Base-by-base conservation (phyloP, 2,797 vertebrate species). In the Rhynchotus rufescens region DNA sequence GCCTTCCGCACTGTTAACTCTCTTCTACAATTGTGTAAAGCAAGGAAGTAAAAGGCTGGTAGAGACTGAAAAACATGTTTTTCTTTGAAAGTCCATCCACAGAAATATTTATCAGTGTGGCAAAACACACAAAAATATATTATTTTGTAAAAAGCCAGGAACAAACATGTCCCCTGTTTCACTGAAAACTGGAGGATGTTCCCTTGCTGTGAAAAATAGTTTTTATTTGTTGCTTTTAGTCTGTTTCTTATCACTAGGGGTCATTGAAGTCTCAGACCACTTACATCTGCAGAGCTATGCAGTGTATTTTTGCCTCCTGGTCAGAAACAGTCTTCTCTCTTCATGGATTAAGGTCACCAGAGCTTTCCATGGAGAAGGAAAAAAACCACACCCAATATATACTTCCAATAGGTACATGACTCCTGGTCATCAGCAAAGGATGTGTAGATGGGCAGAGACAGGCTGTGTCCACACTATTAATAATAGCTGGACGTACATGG, bases 61-160 rank as follows among this genome's bases (percentile, higher is more conserved):
- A 96, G 94, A 91, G 86, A 97, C 95, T 97, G 93, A 97, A 99
- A 99, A 99, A 99, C 99, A 99, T 99, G 98, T 99, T 99, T 99
- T 99, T 97, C 98, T 98, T 97, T 97, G 86, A 96, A 96, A 96
- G 97, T 97, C 97, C 98, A 98, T 98, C 98, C 97, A 96, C 97
- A 98, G 97, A 97, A 96, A 95, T 92, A 93, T 96, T 95, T 96
- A 95, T 93, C 95, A 89, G 86, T 90, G 92, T 94, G 88, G 95
- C 62, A 95, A 97, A 96, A 91, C 80, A 95, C 57, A 65, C 52
- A 52, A 56, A 97, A 96, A 94, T 84, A 92, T 60, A 80, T 45
- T 61, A 15, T 67, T 34, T 79, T 74, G 86, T 90, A 91, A 44
- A 93, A 97, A 92, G 84, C 56, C 32, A 79, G 14, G 79, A 93